Evolutionary conservation across 2,113 vertebrate genomes (phyloP), one percentile per base, ranked within the genome.

Genomic region (Solea senegalensis): DNA sequence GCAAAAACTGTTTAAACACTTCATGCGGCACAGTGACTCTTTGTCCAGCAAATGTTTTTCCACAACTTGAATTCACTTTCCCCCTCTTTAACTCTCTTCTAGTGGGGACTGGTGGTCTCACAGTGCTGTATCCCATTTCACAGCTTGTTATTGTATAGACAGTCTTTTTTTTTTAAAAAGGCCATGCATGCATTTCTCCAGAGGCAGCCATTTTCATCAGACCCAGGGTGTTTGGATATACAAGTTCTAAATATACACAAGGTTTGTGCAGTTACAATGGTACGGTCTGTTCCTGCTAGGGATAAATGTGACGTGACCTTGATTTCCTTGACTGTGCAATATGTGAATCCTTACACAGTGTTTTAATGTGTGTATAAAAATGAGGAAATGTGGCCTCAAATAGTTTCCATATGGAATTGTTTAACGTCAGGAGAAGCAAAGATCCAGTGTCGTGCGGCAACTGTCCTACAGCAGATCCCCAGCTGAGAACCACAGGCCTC

Each of bases 31-130:
- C 61, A 87, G 53, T 68, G 55, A 69, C 45, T 58, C 82, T 65
- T 82, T 90, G 81, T 88, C 65, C 60, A n/a, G 64, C 65, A 70
- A 80, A 82, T 69, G 74, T 49, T 70, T 70, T 76, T 81, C 60
- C 78, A 60, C 65, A 81, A 73, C 59, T 76, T 78, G 12, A 74
- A 68, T 73, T 78, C 69, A 66, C 76, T 74, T 83, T 80, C 69
- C 21, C 21, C 21, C 21, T 21, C 21, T 21, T 21, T 21, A 72
- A 45, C 74, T 70, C 34, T 69, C 58, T 56, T 68, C 50, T 59
- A 11, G 49, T 41, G 65, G 41, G 48, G 67, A 80, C 73, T 60
- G 51, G 57, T 43, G 67, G 57, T 62, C 73, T 14, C 9, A 34
- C 64, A 52, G 72, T 2, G 44, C 58, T 21, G 27, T 59, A 80